Evolutionary conservation across 2,888 invertebrate species (phyloP), one percentile per base, ranked within the genome.

Genomic region (Hypena proboscidalis): DNA sequence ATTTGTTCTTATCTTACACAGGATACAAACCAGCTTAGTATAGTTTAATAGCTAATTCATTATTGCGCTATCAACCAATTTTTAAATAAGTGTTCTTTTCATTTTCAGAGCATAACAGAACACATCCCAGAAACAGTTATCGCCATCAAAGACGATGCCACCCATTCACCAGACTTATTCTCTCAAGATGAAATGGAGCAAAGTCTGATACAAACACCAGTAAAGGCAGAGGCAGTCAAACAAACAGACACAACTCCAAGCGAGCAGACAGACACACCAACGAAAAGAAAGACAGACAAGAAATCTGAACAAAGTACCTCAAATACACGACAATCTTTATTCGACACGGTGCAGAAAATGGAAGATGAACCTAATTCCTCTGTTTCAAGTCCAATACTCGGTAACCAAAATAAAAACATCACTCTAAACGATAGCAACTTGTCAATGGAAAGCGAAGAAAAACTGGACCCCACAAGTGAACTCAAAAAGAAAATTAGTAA

Each of bases 141-240:
- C 6, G 11, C 42, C 2, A 37, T 49, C 0, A 64, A 60, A 38
- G 10, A 51, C 50, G 56, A 51, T 6, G 10, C 31, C 4, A 48
- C 22, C 8, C 42, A 67, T 22, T 85, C 84, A 0, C 85, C 87
- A 0, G 85, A 87, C 21, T 41, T 87, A 23, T 87, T 87, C 54
- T 74, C 78, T 6, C 75, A 77, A 62, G 78, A 78, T 0, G 80
- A 83, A 4, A 52, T 65, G 25, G 69, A 75, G 0, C 47, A 70
- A 14, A 56, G 44, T n/a, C 40, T 69, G 6, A 37, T 55, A 6
- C 65, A 73, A 47, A 49, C 53, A 1, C 60, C 84, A 8, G 66
- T 80, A 1, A 78, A 81, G 52, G 79, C 83, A 68, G 74, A 80
- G 42, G 46, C 77, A 8, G 81, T 81, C 26, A 70, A 75, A 40